phyloP scores from a whole-genome alignment of 2,797 vertebrate genomes.

The Sebastes matsubarae region DNA sequence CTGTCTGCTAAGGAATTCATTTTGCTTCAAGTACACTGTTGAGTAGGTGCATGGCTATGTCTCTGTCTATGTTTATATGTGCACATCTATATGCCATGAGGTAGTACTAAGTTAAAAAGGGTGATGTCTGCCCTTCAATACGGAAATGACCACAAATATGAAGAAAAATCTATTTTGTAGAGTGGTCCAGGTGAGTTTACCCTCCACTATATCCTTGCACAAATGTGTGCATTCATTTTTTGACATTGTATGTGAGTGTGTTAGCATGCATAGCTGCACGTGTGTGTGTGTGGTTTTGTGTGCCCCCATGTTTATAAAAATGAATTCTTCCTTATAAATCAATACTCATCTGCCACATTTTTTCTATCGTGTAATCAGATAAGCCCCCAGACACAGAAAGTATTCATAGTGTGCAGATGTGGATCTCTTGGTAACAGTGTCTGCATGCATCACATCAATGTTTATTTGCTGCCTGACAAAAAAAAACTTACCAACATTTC shows the following conservation, averaged over 20 bases:
- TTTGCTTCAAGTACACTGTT: neutral
- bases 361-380: slow-evolving; percentile 36
- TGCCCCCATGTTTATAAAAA: slow-evolving; percentile 28
- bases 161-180: neutral
- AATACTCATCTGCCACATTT: slow-evolving; percentile 26
- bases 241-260: neutral
- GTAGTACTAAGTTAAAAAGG: too few relatives aligned
- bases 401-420: slow-evolving; percentile 24
- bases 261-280: neutral
- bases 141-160: neutral
- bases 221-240: neutral
- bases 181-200: neutral
- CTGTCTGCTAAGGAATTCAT: neutral
- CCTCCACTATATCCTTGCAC: neutral
- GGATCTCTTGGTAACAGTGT: neutral
- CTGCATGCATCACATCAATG: neutral
- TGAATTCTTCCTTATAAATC: slow-evolving; percentile 26
- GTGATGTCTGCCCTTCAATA: neutral
- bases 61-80: neutral
- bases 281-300: neutral
- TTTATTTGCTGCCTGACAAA: slow-evolving; percentile 1
- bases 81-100: neutral
- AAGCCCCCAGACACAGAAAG: neutral
- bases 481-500: neutral
- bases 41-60: neutral